Evolutionary conservation across 2,113 vertebrate genomes (phyloP).

Genomic region (Promerops cafer): DNA sequence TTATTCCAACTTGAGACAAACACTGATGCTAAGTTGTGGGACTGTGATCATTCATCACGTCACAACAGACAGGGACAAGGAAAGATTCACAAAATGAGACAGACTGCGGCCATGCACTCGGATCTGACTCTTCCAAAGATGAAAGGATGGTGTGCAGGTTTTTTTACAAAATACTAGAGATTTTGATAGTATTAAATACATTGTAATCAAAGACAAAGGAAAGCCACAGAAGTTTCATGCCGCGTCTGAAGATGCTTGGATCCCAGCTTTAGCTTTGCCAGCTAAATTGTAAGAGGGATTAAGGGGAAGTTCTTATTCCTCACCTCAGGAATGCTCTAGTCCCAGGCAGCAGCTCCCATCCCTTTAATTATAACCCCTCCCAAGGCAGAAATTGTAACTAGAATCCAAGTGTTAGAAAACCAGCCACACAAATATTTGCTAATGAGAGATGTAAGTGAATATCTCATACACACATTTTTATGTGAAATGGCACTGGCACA

Average conservation of each 20-base stretch:
- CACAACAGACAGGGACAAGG: neutral
- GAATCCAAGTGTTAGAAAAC: conserved; percentile 6
- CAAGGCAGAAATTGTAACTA: neutral
- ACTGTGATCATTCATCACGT: neutral
- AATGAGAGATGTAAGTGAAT: neutral
- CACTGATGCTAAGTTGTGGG: neutral
- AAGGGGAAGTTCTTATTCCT: neutral
- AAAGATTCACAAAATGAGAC: neutral
- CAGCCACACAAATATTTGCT: neutral
- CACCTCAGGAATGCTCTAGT: neutral
- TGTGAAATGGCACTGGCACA: neutral
- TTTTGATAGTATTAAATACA: neutral
- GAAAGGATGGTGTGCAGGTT: neutral
- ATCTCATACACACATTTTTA: neutral
- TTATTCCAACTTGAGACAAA: neutral
- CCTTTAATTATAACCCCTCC: neutral
- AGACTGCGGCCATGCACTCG: neutral
- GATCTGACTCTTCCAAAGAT: neutral
- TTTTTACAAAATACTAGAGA: neutral
- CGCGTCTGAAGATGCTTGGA: neutral
- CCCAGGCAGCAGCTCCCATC: neutral
- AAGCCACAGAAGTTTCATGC: neutral
- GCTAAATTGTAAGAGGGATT: neutral
- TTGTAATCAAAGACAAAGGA: neutral
- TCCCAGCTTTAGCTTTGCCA: neutral